These are phyloP conservation scores for Rhabdophis nuchalis DNA, from an alignment of 2,797 vertebrate species.

Conservation along the genomic window DNA sequence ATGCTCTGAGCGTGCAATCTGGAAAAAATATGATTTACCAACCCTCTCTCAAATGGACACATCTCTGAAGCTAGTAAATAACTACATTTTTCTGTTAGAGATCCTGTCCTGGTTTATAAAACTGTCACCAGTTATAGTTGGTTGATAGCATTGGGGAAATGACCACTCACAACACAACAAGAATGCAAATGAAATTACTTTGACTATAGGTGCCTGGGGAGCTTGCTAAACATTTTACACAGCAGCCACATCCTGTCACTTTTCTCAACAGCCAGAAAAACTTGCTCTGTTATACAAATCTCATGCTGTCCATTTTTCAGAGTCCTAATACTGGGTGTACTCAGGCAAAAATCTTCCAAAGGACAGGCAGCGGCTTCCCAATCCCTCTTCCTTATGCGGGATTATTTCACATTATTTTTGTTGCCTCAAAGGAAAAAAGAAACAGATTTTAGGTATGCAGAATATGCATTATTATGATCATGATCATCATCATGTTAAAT, in stretches of 20 bases:
- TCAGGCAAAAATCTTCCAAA: conserved; percentile 19
- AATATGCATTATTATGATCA: not conserved
- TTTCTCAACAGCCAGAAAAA: conserved; percentile 42
- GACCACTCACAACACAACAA: conserved; percentile 39
- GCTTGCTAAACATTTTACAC: conserved; percentile 39
- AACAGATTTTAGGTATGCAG: not conserved
- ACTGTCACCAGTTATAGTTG: conserved; percentile 36
- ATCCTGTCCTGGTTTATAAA: conserved; percentile 26
- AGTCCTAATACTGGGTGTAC: conserved; percentile 15
- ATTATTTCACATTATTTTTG: not conserved
- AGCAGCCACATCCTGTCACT: conserved; percentile 23
- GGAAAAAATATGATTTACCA: conserved; percentile 29
- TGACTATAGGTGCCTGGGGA: conserved; percentile 47
- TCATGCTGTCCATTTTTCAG: conserved; percentile 4
- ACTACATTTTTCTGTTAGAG: conserved; percentile 37
- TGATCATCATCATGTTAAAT: not conserved
- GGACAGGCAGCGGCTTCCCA: conserved; percentile 2
- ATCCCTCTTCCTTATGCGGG: conserved; percentile 17
- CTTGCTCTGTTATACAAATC: not conserved
- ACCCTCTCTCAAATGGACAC: conserved; percentile 11
- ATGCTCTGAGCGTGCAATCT: conserved; percentile 5
- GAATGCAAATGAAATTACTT: conserved; percentile 48
- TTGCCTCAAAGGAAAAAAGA: not conserved
- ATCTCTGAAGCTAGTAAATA: conserved; percentile 46
- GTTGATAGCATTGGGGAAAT: conserved; percentile 51